Evolutionary conservation across 2,888 invertebrate genomes (phyloP), one percentile per base, ranked within the genome.

Genomic region (Eudasyphora cyanicolor): DNA sequence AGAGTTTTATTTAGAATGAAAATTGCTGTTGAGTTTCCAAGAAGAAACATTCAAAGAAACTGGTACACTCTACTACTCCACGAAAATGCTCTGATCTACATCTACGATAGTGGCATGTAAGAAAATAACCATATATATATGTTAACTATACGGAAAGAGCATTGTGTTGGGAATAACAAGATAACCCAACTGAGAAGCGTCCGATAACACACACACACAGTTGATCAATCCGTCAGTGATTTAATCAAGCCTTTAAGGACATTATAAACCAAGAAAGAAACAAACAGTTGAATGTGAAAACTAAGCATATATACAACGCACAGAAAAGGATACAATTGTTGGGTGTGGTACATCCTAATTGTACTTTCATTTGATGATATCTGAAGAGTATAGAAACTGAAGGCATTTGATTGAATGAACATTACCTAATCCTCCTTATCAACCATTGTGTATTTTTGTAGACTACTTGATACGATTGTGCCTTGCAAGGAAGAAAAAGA

Each of bases 1-100:
- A 86, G 86, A 87, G 79, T 83, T 84, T 74, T 86, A 82, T 86
- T 84, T 86, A 87, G 86, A 86, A 86, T 81, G 85, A 77, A 73
- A 79, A 77, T 74, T 78, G 60, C 82, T 54, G 82, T 85, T 85
- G 54, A n/a, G n/a, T 70, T 77, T 49, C 12, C 45, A 79, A 69
- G 49, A 51, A 71, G 71, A 85, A 64, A 51, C 49, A 21, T 67
- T 70, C 73, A 83, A 79, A 77, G n/a, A n/a, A n/a, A n/a, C n/a
- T n/a, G n/a, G n/a, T n/a, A 27, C 7, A 60, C 60, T 60, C 60
- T 60, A 60, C 60, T 67, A 19, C 67, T 42, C 27, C 42, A 49
- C 38, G 17, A 74, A 60, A 24, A 49, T 42, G 64, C 64, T 64
- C 75, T 42, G 45, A 27, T 42, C 17, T 42, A 8, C 14, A 42